A percentile compares a stretch with the other conserved stretches of the same genome.
phyloP scores from a whole-genome alignment of 2,113 vertebrate species.

The Chascanopsetta lugubris region DNA sequence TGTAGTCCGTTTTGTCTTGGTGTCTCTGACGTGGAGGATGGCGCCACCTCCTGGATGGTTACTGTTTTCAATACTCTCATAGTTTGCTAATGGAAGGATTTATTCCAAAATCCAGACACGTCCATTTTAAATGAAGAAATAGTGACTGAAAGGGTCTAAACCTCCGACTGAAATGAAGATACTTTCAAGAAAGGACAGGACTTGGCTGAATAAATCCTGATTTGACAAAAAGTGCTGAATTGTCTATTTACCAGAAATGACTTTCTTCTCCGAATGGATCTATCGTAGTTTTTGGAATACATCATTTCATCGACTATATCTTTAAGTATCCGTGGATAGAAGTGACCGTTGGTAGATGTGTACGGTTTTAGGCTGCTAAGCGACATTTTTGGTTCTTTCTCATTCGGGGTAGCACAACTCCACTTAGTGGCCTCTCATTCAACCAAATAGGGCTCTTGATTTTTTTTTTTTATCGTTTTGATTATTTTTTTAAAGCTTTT shows the following conservation, averaged over 20 bases:
- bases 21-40: conserved; percentile 19
- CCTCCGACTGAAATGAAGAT: conserved; percentile 11
- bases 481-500: conserved; percentile 20
- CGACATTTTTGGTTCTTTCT: conserved; percentile 34
- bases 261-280: conserved; percentile 48
- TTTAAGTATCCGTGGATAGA: conserved; percentile 65
- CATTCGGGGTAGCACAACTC: conserved; percentile 69
- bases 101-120: conserved; percentile 53
- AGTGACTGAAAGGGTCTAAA: background rate
- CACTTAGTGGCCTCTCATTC: conserved; percentile 74
- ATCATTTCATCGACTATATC: conserved; percentile 47
- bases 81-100: conserved; percentile 50
- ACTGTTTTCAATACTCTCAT: conserved; percentile 51
- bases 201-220: conserved; percentile 17
- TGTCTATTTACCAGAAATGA: conserved; percentile 15
- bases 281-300: conserved; percentile 54
- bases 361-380: conserved; percentile 52
- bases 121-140: conserved; percentile 47
- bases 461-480: conserved; percentile 49
- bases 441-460: conserved; percentile 74
- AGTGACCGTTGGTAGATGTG: conserved; percentile 64
- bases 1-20: background rate
- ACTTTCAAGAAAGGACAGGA: background rate
- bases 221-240: background rate
- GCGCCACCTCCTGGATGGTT: conserved; percentile 47